Base-by-base conservation (phyloP, 2,888 invertebrate genomes). In the Autographa pulchrina region DNA sequence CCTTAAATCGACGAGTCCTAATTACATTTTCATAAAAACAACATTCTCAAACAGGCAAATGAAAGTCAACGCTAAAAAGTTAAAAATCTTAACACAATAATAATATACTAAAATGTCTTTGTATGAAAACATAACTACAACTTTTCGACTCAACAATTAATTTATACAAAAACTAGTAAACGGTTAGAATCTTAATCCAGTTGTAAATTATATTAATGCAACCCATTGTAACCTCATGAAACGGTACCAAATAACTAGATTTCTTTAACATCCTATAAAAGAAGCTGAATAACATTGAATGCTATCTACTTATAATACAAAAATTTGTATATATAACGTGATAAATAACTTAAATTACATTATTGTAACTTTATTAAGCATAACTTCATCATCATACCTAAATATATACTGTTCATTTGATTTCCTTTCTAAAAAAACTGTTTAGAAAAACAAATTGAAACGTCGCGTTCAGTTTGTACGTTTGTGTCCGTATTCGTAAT, bases 291-390 rank as follows among this genome's bases (percentile, higher is more conserved):
- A 84, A 81, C 82, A 84, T 92, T 92, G 89, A 92, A 93, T 87
- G 88, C 94, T 94, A 95, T 93, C 95, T 95, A 95, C 93, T 92
- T 94, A 94, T 90, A 77, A 91, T 94, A 94, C 93, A 94, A 87
- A 88, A 85, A 85, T 87, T 89, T 89, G 90, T 93, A 94, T 93
- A 92, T 88, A 88, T 90, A 81, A 75, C 75, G 73, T 87, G 92
- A 91, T 93, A 91, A 94, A 94, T 93, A 90, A 91, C 90, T 90
- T 91, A 92, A 82, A 80, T 86, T 87, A 87, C 84, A 78, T 83
- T 85, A 83, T 85, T 83, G 85, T 89, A 85, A 87, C 87, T 84
- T 88, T 84, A 85, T 85, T 85, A 84, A 87, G 84, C 86, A 80
- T 86, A 83, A 79, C 79, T 80, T 84, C 70, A 78, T 83, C 80